Evolutionary conservation across 2,113 vertebrate species (phyloP), one percentile per base, ranked within the genome.

Genomic region (Tragelaphus scriptus): DNA sequence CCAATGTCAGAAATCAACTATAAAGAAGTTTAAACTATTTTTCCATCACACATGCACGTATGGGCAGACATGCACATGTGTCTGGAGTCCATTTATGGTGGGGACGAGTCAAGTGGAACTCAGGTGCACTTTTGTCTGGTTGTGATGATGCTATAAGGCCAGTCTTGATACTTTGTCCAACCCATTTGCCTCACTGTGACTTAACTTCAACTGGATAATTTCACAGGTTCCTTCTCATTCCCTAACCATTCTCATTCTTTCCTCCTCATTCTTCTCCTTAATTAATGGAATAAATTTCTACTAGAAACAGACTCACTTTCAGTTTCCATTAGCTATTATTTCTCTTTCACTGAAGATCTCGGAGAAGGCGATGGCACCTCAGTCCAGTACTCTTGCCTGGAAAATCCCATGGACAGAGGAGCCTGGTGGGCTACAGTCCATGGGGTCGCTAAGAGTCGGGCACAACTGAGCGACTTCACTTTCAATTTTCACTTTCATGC

Each of bases 251-350:
- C 85, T 94, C 63, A 30, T 59, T 93, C 55, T 88, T 90, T 53
- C 19, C 49, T 93, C 91, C 58, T 94, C 75, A 53, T 75, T 89
- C 55, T 77, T 90, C 44, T 79, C 51, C 40, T 75, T 47, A 68
- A 49, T 63, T 65, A 53, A 47, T 75, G 17, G 80, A 92, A 61
- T 65, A 63, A 40, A 92, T 85, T 95, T 94, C 51, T 81, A 88
- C 65, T 75, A 85, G 86, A 90, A 88, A 91, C 10, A 10, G 47
- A 92, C 19, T 90, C 36, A 96, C 89, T 91, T 95, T 93, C 51
- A 97, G 47, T 95, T 90, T 55, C 79, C 13, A 77, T 15, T 36
- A 58, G 28, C 36, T 80, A 65, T 40, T 86, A 55, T 85, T 94
- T 85, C 80, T 93, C 40, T 95, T 68, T n/a, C 49, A 85, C 56